Evolutionary conservation across 2,888 invertebrate species (phyloP), one percentile per base, ranked within the genome.

Genomic region (Crepidodera aurea): DNA sequence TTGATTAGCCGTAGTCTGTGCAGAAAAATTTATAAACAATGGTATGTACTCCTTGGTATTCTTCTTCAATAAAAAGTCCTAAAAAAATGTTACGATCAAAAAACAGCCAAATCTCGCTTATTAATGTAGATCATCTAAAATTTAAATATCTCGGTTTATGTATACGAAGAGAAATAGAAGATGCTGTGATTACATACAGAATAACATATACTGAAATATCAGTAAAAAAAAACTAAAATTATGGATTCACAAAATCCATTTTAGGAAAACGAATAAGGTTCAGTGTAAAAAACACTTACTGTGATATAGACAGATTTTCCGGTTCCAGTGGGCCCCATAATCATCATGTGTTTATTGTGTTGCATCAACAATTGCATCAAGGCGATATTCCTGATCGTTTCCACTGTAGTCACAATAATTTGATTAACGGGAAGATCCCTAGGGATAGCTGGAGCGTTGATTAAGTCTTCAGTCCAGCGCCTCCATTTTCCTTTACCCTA

Each of bases 241-340:
- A n/a, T n/a, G n/a, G n/a, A n/a, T n/a, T n/a, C n/a, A n/a, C n/a
- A n/a, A n/a, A n/a, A n/a, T n/a, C n/a, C n/a, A n/a, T n/a, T n/a
- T n/a, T n/a, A n/a, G n/a, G n/a, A n/a, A n/a, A n/a, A n/a, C n/a
- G n/a, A n/a, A n/a, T n/a, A n/a, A n/a, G n/a, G n/a, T n/a, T n/a
- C n/a, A n/a, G n/a, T n/a, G n/a, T n/a, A n/a, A n/a, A 29, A 19
- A 39, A 6, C 65, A 78, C 83, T 82, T 78, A 89, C 88, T 75
- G 90, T 90, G 13, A 91, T 90, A 71, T 96, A 95, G 46, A 92
- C 91, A 3, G 96, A 94, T 82, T 98, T 98, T 59, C 97, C 97
- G 0, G 97, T 97, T 29, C 97, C 95, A 0, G 97, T 96, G 0
- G 96, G 95, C 0, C 97, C 98, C 0, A 95, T 92, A 79, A 96